Evolutionary conservation across 64 coral and sea anemone genomes (phyloP).

Genomic region (Pocillopora damicornis): DNA sequence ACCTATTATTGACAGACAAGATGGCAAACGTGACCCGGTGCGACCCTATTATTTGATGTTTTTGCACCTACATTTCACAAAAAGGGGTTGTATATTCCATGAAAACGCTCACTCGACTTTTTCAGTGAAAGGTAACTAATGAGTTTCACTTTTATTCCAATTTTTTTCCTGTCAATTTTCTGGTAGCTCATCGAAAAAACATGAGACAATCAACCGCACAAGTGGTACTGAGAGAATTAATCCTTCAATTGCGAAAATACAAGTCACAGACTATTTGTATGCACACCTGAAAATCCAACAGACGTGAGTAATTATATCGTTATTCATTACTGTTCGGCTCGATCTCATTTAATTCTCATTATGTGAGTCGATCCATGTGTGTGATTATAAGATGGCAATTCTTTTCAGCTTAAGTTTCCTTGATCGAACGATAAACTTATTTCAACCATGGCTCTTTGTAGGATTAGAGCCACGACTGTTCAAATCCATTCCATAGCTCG

Average conservation of each 20-base stretch:
- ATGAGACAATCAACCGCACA: neutral
- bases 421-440: neutral
- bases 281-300: neutral
- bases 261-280: neutral
- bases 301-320: neutral
- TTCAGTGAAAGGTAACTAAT: no score
- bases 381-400: neutral
- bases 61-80: neutral
- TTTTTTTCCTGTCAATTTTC: no score
- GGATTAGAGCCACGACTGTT: neutral
- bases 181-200: neutral
- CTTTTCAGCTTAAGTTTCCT: neutral
- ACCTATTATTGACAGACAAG: conserved; percentile 24
- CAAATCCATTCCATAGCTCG: neutral
- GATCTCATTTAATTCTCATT: neutral
- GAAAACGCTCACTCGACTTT: no score
- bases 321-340: neutral
- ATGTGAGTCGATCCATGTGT: neutral
- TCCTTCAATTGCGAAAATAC: neutral
- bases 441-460: neutral
- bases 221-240: neutral
- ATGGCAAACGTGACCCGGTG: neutral
- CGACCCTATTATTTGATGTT: neutral
- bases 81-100: neutral
- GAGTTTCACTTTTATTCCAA: no score